Evolutionary conservation across 2,888 invertebrate genomes (phyloP).

Genomic region (Agrotis ipsilon): DNA sequence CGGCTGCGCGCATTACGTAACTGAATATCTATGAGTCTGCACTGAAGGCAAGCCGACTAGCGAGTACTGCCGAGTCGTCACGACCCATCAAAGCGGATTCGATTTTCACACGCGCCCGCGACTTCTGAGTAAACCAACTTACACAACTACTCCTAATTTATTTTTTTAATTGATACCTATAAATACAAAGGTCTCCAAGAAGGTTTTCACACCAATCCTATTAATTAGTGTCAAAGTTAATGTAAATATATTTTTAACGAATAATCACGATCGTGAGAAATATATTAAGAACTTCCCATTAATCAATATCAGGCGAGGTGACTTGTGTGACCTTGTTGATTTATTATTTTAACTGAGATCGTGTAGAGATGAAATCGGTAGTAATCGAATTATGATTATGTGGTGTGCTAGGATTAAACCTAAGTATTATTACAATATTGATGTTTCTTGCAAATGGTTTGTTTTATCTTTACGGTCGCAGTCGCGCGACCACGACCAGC

Average conservation of each 20-base stretch:
- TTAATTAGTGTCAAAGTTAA: slow-evolving; percentile 78
- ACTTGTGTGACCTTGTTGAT: slow-evolving; percentile 75
- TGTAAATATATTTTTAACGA: slow-evolving; percentile 69
- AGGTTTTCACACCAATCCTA: slow-evolving; percentile 54
- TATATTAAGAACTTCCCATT: slow-evolving; percentile 77
- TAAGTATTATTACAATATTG: slow-evolving; percentile 54
- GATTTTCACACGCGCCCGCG: slow-evolving; percentile 67
- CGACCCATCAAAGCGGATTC: slow-evolving; percentile 68
- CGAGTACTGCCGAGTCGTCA: slow-evolving; percentile 47
- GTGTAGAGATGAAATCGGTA: slow-evolving; percentile 70
- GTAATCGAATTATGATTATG: slow-evolving; percentile 67
- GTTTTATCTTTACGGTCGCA: slow-evolving; percentile 30
- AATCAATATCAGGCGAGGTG: slow-evolving; percentile 83
- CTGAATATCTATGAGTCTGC: slow-evolving; percentile 60
- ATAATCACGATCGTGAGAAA: slow-evolving; percentile 74
- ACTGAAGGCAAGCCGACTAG: slow-evolving; percentile 52
- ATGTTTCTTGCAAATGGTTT: slow-evolving; percentile 56
- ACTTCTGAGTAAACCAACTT: slow-evolving; percentile 64
- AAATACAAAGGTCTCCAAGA: slow-evolving; percentile 56
- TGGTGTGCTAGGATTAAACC: slow-evolving; percentile 51
- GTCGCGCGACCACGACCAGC: slow-evolving; percentile 22
- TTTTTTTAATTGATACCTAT: slow-evolving; percentile 55
- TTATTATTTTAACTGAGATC: slow-evolving; percentile 69
- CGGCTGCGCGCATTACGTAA: slow-evolving; percentile 61
- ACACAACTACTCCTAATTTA: slow-evolving; percentile 55